Evolutionary conservation across 2,797 vertebrate genomes (phyloP), one percentile per base, ranked within the genome.

Genomic region (Odontamblyopus rebecca): DNA sequence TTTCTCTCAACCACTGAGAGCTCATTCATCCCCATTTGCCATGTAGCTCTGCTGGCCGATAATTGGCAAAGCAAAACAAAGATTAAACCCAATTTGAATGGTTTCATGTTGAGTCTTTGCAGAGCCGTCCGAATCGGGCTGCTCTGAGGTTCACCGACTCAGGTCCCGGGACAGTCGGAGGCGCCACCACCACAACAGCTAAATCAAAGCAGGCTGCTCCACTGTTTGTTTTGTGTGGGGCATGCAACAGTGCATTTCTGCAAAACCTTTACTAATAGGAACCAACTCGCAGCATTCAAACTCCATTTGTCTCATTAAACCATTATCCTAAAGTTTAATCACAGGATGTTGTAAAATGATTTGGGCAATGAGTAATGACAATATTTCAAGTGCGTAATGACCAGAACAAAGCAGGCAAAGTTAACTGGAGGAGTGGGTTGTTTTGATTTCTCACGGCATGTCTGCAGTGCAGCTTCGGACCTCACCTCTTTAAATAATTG

Each of bases 311-410:
- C 86, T 90, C 89, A 88, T 92, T 91, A 92, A 91, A 86, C 89
- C 85, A 87, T 93, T 92, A 88, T 79, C 78, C 87, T 69, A 84
- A 85, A 89, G 88, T 92, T 92, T 92, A 92, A 93, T 93, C 78
- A 86, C 92, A 92, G 92, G 91, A 94, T 91, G 91, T 91, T 81
- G 81, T 93, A 91, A 91, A 93, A 91, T 86, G 86, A 92, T 92
- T 88, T 84, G 85, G 84, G 89, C 86, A 79, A 80, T 93, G 91
- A 93, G 89, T 93, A 92, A 93, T 89, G 89, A 90, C 85, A 90
- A 91, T 88, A 87, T 91, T 90, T 90, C 83, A 67, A 71, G 83
- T 86, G 72, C 1, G 54, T 86, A 92, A 87, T 85, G 72, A 79
- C 70, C 82, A 85, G 86, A 91, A 92, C 88, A 89, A 91, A 92